A percentile compares a stretch with the other conserved stretches of the same genome.
Conservation (phyloP, 2,113 vertebrate genomes). For the Dromas ardeola region DNA sequence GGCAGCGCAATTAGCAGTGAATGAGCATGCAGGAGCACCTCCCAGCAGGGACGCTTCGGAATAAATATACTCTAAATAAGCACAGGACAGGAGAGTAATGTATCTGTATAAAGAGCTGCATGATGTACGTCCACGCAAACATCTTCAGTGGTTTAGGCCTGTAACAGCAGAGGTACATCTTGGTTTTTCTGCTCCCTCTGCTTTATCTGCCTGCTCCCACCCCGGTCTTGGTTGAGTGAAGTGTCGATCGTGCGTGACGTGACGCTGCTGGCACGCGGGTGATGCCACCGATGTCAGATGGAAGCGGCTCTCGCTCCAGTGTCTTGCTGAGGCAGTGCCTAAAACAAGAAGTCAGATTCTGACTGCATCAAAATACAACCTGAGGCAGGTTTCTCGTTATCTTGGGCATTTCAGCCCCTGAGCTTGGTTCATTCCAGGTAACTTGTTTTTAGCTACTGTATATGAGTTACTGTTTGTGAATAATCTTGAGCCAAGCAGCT, state of each 20-base stretch:
- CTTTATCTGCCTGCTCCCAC: neutral
- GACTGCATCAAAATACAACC: neutral
- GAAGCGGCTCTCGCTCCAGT: accelerated
- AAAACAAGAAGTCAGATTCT: neutral
- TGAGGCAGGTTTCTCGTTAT: neutral
- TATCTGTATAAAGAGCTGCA: neutral
- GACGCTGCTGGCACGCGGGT: neutral
- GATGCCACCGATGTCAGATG: neutral
- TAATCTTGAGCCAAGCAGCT: neutral
- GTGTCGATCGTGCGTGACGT: neutral
- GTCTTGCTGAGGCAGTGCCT: neutral
- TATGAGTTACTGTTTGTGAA: neutral
- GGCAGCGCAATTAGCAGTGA: conserved; percentile 13
- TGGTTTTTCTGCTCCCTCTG: neutral
- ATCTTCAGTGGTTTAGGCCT: neutral
- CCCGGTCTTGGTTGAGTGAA: neutral
- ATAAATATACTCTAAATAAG: conserved; percentile 14
- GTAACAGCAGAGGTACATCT: neutral
- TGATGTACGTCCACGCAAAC: neutral
- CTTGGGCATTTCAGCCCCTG: neutral
- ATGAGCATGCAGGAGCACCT: neutral
- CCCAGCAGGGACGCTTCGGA: neutral
- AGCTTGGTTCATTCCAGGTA: neutral
- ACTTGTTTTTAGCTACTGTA: neutral
- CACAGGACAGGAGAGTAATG: neutral